Evolutionary conservation across 2,113 vertebrate species (phyloP), one percentile per base, ranked within the genome.

Genomic region (Pseudorectes ferrugineus): DNA sequence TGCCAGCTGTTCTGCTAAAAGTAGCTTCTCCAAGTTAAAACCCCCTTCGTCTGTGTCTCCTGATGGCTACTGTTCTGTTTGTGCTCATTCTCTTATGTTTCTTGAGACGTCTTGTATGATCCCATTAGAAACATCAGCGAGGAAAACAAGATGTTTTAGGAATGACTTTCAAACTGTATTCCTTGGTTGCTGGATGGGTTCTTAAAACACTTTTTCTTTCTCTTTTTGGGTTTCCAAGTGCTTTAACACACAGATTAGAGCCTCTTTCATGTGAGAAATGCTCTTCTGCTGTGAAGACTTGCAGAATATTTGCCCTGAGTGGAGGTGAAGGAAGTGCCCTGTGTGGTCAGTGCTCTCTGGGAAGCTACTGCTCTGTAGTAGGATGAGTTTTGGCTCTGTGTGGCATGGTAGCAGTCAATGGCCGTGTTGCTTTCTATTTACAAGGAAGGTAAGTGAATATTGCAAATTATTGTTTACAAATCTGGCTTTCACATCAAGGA

Each of bases 1-100:
- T 76, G 21, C 20, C 65, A 36, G 9, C 40, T 70, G 22, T 36
- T 76, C 21, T 87, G 31, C 57, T 55, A 28, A 66, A 81, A 65
- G 22, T 58, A 51, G 33, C 20, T 84, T 68, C 21, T 68, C 40
- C 20, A 43, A 59, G 33, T 33, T 63, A 40, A 70, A 73, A 6
- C 4, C 1, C 14, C 9, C 31, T 75, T 57, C 5, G 16, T 43
- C 43, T 59, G 0, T 68, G 43, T 29, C 38, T 74, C 4, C 25
- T 17, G 25, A 25, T 67, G 20, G 19, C 33, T 61, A 4, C 26
- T 48, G 23, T 6, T 46, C 31, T 36, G 18, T 29, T 31, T 73
- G 11, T 68, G 49, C n/a, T 51, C 45, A 29, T 67, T 89, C 7
- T 57, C 35, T 58, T 40, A 5, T 2, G 5, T 46, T 72, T 68